Base-by-base conservation (phyloP, 2,888 invertebrate species). In the Bembecia ichneumoniformis region DNA sequence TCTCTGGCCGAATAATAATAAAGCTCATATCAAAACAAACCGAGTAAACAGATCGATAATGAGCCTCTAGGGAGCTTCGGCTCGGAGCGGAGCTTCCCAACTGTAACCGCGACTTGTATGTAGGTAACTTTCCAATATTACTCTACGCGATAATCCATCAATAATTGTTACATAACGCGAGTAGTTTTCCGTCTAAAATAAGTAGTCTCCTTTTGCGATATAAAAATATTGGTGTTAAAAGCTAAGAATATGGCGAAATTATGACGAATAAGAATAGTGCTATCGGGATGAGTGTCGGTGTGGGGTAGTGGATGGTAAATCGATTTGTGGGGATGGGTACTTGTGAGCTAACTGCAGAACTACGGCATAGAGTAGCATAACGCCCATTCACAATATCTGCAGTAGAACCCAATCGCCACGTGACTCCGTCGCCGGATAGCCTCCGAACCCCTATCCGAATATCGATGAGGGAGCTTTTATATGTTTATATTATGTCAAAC, bases 31-130 rank as follows among this genome's bases (percentile, higher is more conserved):
- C 40, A 65, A 71, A 75, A 72, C 73, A 71, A 66, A 66, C 62
- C 62, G 70, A 71, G 84, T 83, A 84, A 84, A 86, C 83, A 84
- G 80, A 77, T 84, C 83, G 74, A 83, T 82, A 71, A 58, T 43
- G 47, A 47, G 14, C 40, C 40, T 11, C 40, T 49, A 48, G 35
- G 45, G 36, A 47, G 49, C 48, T 48, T 46, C 35, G 40, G 49
- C 47, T 10, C 11, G 47, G 49, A 52, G 49, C 49, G 35, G 35
- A 20, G 43, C 40, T 40, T 28, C 28, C 28, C 9, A 28, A 28
- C 7, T 28, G 28, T 28, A 28, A 28, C 7, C 28, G 28, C 28
- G 9, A 28, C 28, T 20, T 5, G 20, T 40, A 40, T 40, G 40
- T 13, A 40, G 7, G 40, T n/a, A 40, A 40, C 13, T 40, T 40